These are phyloP conservation scores for Limosa lapponica DNA, from an alignment of 2,797 vertebrate species.

Conservation along the genomic window DNA sequence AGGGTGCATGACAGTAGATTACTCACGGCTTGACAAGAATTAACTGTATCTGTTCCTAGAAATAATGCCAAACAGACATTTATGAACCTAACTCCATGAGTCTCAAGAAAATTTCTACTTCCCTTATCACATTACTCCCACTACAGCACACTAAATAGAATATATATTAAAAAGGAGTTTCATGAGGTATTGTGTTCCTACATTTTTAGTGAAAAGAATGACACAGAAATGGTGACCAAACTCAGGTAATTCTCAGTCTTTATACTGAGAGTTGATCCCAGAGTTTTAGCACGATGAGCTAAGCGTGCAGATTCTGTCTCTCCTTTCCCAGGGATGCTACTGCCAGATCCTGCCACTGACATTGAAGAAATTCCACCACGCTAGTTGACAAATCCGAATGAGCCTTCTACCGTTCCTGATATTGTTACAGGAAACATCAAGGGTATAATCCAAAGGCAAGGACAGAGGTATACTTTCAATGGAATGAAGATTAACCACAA, in stretches of 20 bases:
- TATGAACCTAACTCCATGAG: neutral
- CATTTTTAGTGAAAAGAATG: neutral
- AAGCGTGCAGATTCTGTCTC: neutral
- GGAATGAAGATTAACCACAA: neutral
- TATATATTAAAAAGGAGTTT: neutral
- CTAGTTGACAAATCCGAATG: neutral
- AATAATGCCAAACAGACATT: neutral
- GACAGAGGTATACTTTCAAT: neutral
- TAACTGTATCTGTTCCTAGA: neutral
- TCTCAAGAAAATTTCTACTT: neutral
- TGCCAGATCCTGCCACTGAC: neutral
- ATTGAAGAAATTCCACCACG: neutral
- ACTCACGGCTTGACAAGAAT: neutral
- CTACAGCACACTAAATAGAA: neutral
- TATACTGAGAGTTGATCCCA: neutral
- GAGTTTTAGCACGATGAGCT: neutral
- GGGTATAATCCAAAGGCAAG: neutral
- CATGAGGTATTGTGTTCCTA: neutral
- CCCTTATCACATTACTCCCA: neutral
- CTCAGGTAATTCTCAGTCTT: neutral
- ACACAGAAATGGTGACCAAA: neutral
- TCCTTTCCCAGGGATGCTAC: neutral
- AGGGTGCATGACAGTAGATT: neutral
- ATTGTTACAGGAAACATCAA: neutral
- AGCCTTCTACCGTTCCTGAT: neutral